Evolutionary conservation across 2,113 vertebrate species (phyloP), one percentile per base, ranked within the genome.

Genomic region (Tetraodon nigroviridis): DNA sequence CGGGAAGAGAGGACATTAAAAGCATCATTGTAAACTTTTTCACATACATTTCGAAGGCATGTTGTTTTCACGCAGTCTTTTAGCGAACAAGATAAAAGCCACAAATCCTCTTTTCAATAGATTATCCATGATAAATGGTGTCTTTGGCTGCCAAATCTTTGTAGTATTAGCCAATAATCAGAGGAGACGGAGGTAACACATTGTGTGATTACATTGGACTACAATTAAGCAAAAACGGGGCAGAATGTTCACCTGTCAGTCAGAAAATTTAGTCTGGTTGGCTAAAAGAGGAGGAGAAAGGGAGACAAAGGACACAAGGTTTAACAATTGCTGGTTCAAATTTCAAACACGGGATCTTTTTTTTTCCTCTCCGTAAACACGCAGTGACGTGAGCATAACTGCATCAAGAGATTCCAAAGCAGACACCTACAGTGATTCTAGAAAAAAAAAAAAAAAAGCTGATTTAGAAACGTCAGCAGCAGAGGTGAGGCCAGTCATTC

Each of bases 401-500:
- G 44, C 44, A n/a, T 46, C n/a, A 61, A 47, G 54, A 69, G 41
- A 61, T 57, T 58, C 22, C 20, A 29, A 29, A 58, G 58, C 53
- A 32, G 47, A 49, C 71, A 46, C 45, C 47, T 18, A 50, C n/a
- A 56, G 68, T 51, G 58, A 71, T 51, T 68, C 67, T 73, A 32
- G 67, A 60, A 71, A 18, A 52, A 79, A 67, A 29, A 52, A 44
- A 51, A 27, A 27, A 27, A 27, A 37, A 2, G 32, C 7, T 12
- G 32, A 11, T 63, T 22, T 67, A 64, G 47, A 69, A 73, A 60
- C 22, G 61, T 65, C 16, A 22, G 55, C 66, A 48, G 55, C 42
- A 55, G 61, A 66, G 56, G 64, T 75, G 53, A 69, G 61, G 55
- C 46, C 40, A 64, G 53, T 45, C 58, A 67, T 37, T 71, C 58